These are phyloP conservation scores for Oryzias melastigma DNA, from an alignment of 2,113 vertebrate species.

Conservation along the genomic window DNA sequence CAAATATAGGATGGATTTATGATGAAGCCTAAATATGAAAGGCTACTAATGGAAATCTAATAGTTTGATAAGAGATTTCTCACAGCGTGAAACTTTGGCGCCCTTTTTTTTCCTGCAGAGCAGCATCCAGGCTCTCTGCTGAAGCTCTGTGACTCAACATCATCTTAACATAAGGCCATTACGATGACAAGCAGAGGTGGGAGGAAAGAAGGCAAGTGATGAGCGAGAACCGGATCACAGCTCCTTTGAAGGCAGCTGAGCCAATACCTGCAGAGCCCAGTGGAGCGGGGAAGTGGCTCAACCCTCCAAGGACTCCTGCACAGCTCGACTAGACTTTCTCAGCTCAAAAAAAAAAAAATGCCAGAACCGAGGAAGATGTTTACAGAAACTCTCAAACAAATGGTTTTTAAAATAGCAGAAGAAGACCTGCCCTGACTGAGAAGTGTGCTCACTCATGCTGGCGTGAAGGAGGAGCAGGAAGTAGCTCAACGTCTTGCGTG, in stretches of 20 bases:
- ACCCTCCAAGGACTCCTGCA: conserved; percentile 41
- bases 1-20: too few relatives aligned
- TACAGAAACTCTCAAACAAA: conserved; percentile 12
- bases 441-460: not conserved
- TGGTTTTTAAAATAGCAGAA: conserved; percentile 1
- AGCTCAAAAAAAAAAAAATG: conserved; percentile 10
- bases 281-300: conserved; percentile 57
- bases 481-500: conserved; percentile 11
- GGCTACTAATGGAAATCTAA: too few relatives aligned
- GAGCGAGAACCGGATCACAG: conserved; percentile 55
- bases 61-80: not conserved
- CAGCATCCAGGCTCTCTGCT: not conserved
- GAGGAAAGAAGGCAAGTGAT: conserved; percentile 66
- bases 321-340: conserved; percentile 28
- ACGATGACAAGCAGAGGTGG: conserved; percentile 60
- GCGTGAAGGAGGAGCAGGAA: conserved; percentile 45
- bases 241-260: conserved; percentile 39
- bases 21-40: too few relatives aligned
- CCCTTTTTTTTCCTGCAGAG: conserved; percentile 2
- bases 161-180: conserved; percentile 39
- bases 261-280: conserved; percentile 24
- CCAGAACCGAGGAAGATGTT: conserved; percentile 2
- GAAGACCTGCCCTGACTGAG: not conserved
- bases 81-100: conserved; percentile 10
- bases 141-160: conserved; percentile 49